Conservation (phyloP, 64 coral and sea anemone species). For the Trachythela sp. region DNA sequence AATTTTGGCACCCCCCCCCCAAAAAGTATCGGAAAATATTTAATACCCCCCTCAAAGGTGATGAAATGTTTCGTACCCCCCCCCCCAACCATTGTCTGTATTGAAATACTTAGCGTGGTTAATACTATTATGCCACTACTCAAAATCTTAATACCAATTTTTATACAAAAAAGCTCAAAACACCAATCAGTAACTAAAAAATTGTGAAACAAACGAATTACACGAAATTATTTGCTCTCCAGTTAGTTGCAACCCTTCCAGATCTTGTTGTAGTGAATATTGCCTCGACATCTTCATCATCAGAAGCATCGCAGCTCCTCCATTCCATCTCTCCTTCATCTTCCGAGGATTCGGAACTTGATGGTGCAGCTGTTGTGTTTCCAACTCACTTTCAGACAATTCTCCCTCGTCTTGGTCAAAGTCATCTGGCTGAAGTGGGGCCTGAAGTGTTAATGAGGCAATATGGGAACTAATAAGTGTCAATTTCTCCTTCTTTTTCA, state of each 20-base stretch:
- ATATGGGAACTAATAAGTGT: conserved; percentile 32
- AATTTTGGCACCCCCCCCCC: no score
- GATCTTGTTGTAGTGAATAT: conserved; percentile 38
- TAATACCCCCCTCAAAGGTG: no score
- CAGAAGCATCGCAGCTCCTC: conserved; percentile 5
- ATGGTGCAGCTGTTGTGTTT: conserved; percentile 28
- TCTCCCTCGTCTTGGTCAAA: conserved; percentile 30
- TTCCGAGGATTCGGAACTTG: conserved; percentile 20
- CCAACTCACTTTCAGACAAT: conserved; percentile 20
- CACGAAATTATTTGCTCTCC: conserved; percentile 39
- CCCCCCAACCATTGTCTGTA: no score
- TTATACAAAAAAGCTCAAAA: no score
- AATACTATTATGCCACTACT: no score
- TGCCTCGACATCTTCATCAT: conserved; percentile 22
- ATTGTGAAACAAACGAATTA: no score
- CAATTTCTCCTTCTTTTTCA: conserved; percentile 16
- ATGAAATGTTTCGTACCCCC: no score
- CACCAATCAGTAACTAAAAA: no score
- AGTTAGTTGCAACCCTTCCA: neutral
- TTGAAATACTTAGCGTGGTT: no score
- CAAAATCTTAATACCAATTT: no score
- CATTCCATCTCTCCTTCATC: conserved; percentile 34
- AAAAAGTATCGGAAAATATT: no score
- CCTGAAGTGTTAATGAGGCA: conserved; percentile 22
- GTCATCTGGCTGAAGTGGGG: conserved; percentile 14